Percentiles rank a stretch among this genome's conserved stretches.
These are phyloP conservation scores for Stenotaenia linearis DNA, from an alignment of 2,888 invertebrate genomes.

Conservation along the genomic window DNA sequence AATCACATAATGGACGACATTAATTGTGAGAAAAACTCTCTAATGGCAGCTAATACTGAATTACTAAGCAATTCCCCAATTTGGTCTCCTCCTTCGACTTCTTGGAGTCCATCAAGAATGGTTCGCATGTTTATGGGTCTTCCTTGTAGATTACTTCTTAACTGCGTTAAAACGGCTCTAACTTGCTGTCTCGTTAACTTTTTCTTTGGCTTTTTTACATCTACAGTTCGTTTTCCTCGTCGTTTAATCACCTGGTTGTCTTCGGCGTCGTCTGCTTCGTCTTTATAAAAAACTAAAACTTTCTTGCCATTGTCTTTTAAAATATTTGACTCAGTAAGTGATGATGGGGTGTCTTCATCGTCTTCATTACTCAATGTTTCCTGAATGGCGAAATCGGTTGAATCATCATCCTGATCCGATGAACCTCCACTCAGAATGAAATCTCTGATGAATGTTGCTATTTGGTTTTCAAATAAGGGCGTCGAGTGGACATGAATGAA, in stretches of 20 bases:
- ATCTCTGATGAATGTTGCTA: background rate
- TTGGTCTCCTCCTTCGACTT: background rate
- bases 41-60: background rate
- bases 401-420: background rate
- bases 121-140: background rate
- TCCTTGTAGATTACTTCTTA: background rate
- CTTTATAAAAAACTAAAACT: background rate
- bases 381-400: background rate
- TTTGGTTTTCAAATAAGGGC: background rate
- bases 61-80: background rate
- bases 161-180: background rate
- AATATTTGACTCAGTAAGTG: background rate
- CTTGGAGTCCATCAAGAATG: background rate
- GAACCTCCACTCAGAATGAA: background rate
- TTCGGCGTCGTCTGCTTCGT: background rate
- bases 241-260: background rate
- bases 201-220: background rate
- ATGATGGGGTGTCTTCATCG: background rate
- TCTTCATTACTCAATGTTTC: background rate
- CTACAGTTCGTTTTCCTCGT: background rate
- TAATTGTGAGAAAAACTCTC: background rate
- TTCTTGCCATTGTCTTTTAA: background rate
- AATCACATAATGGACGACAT: background rate
- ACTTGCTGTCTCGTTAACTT: background rate
- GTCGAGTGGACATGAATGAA: background rate